Percentiles rank a stretch among this genome's conserved stretches.
Evolutionary conservation across 35 echinoderm and acorn worm genomes (phyloP).

Genomic region (Amphiura filiformis): DNA sequence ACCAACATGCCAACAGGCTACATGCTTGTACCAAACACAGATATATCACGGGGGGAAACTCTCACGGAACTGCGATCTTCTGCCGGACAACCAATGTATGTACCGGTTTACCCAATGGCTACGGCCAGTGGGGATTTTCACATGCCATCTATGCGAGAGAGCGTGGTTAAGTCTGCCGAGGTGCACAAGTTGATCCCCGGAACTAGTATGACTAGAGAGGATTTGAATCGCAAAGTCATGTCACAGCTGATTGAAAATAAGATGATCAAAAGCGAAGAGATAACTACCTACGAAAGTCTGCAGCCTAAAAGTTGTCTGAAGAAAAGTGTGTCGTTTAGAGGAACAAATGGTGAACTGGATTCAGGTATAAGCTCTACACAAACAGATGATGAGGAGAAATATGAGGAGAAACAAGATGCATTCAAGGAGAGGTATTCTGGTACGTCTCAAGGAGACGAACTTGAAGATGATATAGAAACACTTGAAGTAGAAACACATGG

Average conservation of each 20-base stretch:
- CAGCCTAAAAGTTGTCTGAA: background rate
- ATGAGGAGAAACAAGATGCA: constrained; percentile 42
- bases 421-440: constrained; percentile 59
- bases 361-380: constrained; percentile 41
- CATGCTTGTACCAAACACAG: background rate
- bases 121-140: background rate
- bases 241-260: constrained; percentile 85
- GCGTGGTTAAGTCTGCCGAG: constrained; percentile 60
- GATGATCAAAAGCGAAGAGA: constrained; percentile 34
- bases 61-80: background rate
- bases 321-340: constrained; percentile 58
- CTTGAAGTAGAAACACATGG: background rate
- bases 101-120: constrained; percentile 24
- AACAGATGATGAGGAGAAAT: constrained; percentile 30
- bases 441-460: constrained; percentile 49
- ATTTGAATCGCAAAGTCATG: constrained; percentile 82
- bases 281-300: background rate
- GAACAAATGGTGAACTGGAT: constrained; percentile 33
- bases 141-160: constrained; percentile 27
- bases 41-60: background rate
- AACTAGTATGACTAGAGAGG: constrained; percentile 70
- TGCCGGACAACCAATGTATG: constrained; percentile 7
- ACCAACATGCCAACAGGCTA: constrained; percentile 41
- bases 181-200: constrained; percentile 74
- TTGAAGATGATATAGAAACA: background rate